Evolutionary conservation across 2,113 vertebrate species (phyloP), one percentile per base, ranked within the genome.

Genomic region (Bubo blakistoni): DNA sequence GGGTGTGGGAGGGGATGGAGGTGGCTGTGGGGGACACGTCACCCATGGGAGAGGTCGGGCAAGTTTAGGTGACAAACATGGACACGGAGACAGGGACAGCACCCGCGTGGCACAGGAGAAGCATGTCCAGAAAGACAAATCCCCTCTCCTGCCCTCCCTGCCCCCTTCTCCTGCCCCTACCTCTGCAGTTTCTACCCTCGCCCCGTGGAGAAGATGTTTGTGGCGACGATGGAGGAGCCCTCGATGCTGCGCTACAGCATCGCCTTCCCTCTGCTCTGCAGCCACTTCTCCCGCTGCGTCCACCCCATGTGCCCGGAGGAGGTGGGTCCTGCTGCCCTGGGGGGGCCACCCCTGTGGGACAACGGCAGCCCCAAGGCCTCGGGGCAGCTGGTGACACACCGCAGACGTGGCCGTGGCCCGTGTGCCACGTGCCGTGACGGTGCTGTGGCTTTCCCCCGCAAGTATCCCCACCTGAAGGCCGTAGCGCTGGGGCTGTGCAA

Each of bases 251-350:
- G 98, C 17, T 99, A 98, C 86, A 96, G 98, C 82, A 98, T 99
- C 85, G 97, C 98, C 44, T 99, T 99, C 94, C 99, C 99, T 0
- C 72, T 98, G 38, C 97, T 98, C 91, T 99, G 99, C 84, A 93
- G 97, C 57, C 98, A 99, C 93, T 99, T 99, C 97, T 98, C 90
- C 71, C 96, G 84, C 58, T 98, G 98, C 92, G 85, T 97, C 22
- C 98, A 99, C 86, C 93, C 98, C 54, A 98, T 99, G 97, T 99
- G 99, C 66, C 99, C 99, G 14, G 99, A 99, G 96, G 99, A 99
- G 99, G 99, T 99, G 97, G 32, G 87, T 72, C 16, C 69, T 10
- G 32, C 49, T 42, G 46, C 44, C 3, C 1, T 2, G 25, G 4
- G 42, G 24, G n/a, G n/a, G 13, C 13, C 34, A 5, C 1, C 10